A percentile compares a stretch with the other conserved stretches of the same genome.
Evolutionary conservation across 2,113 vertebrate species (phyloP).

Genomic region (Phalacrocorax aristotelis): DNA sequence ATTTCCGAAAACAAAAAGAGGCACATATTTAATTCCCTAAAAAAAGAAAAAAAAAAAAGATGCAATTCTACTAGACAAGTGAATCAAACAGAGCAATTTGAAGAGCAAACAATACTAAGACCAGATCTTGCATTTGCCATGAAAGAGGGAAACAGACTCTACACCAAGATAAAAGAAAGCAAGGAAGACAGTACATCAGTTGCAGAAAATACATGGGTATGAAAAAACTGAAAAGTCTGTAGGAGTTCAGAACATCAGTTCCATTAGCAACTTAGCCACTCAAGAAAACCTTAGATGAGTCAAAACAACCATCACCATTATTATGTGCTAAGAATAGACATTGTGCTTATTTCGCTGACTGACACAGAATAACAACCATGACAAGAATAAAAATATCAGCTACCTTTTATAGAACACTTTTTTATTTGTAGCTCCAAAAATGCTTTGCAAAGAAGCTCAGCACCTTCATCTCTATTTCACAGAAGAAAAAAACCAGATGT

Average conservation of each 20-base stretch:
- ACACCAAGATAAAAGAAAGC: not conserved
- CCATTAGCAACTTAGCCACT: slow-evolving; percentile 37
- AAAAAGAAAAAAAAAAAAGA: not conserved
- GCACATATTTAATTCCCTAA: not conserved
- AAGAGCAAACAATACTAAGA: not conserved
- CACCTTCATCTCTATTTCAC: slow-evolving; percentile 19
- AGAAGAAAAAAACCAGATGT: not conserved
- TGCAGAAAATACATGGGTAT: slow-evolving; percentile 8
- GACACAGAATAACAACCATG: not conserved
- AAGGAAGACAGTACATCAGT: not conserved
- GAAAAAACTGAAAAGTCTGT: not conserved
- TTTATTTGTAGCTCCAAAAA: not conserved
- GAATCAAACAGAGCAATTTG: not conserved
- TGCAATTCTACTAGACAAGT: not conserved
- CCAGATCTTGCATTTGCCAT: not conserved
- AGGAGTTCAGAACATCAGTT: slow-evolving; percentile 45
- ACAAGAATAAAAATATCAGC: slow-evolving; percentile 24
- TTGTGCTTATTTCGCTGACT: slow-evolving; percentile 4
- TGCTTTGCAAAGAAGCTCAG: not conserved
- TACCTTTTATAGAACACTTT: not conserved
- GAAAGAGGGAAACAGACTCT: not conserved
- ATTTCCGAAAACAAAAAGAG: not conserved
- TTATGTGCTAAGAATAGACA: slow-evolving; percentile 53
- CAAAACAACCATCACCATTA: slow-evolving; percentile 48
- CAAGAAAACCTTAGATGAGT: slow-evolving; percentile 32